Evolutionary conservation across 2,113 vertebrate genomes (phyloP), one percentile per base, ranked within the genome.

Genomic region (Aspiorhynchus laticeps): DNA sequence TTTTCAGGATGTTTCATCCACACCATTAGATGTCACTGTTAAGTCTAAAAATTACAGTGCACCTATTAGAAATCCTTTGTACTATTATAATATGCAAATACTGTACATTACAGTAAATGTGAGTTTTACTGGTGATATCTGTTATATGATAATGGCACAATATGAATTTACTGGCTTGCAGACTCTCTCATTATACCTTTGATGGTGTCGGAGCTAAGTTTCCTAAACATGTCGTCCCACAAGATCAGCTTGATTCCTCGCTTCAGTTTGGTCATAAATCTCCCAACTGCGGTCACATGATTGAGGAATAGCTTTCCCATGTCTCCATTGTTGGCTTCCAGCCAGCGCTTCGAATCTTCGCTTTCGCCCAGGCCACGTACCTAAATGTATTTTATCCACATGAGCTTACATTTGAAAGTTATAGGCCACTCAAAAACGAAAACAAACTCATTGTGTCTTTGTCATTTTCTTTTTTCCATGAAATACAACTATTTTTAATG

Each of bases 171-270:
- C 9, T 43, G 15, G 10, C 26, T 76, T 76, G 5, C 85, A 21
- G 51, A 19, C 51, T 53, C 6, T 28, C 12, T 33, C 10, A 53
- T 41, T 26, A 31, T 90, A 88, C 85, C 94, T 91, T 71, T 89
- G 59, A 96, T 89, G 14, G 84, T 84, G 17, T 86, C 85, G n/a
- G 82, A 19, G 9, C 67, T 90, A 87, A 94, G 88, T 86, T 93
- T 92, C 46, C 93, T 90, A 56, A 94, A 88, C 94, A 95, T 95
- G 84, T 95, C 94, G 0, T 96, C 96, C 96, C 96, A 96, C 92
- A 96, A 92, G 4, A 95, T 89, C 2, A 56, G 90, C 28, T 85
- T 88, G 48, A 94, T 89, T n/a, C 92, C 89, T 83, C 84, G 86
- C 73, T 86, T 90, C 85, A 87, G 90, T 0, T 84, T 48, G 7